Base-by-base conservation (phyloP, 1,140 invertebrate genomes). In the Anadara kagoshimensis region DNA sequence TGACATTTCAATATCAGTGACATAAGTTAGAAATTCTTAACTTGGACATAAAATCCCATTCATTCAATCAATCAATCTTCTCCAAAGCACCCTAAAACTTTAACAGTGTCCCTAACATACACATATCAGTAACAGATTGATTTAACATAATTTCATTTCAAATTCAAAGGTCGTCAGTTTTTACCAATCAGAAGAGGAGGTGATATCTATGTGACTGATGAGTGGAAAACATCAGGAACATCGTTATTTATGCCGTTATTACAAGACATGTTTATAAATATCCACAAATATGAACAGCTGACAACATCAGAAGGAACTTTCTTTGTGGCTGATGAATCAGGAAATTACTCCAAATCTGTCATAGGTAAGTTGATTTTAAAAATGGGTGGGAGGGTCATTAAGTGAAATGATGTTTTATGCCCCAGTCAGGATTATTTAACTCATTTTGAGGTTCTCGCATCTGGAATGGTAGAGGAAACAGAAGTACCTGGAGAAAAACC, bases 281-380 rank as follows among this genome's bases (percentile, higher is more conserved):
- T 82, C 41, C 59, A 78, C 0, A 87, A 86, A 73, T 84, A 85
- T 67, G 87, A 89, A 45, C 86, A 89, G 75, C 83, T 89, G 20
- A 87, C 83, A 59, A 85, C 82, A 54, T 71, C 78, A 44, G 73
- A 78, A 20, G 87, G 87, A n/a, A 81, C 83, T 18, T 89, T 84
- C 70, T 89, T 87, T 73, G 76, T 88, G n/a, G 82, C 85, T 26
- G 86, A 88, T 70, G 69, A 75, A 20, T 63, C 72, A 57, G 87
- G 87, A 56, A 85, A 85, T 68, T 89, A 88, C 69, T 80, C 82
- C 29, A 81, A 79, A 58, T 85, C 86, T 16, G 78, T 86, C 51
- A 57, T 77, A 68, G 87, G 87, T 89, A 79, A 66, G 64, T 7
- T 47, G 8, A 36, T 36, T 12, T 4, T 12, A 4, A 0, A 7